Evolutionary conservation across 2,113 vertebrate genomes (phyloP), one percentile per base, ranked within the genome.

Genomic region (Psettodes erumei): DNA sequence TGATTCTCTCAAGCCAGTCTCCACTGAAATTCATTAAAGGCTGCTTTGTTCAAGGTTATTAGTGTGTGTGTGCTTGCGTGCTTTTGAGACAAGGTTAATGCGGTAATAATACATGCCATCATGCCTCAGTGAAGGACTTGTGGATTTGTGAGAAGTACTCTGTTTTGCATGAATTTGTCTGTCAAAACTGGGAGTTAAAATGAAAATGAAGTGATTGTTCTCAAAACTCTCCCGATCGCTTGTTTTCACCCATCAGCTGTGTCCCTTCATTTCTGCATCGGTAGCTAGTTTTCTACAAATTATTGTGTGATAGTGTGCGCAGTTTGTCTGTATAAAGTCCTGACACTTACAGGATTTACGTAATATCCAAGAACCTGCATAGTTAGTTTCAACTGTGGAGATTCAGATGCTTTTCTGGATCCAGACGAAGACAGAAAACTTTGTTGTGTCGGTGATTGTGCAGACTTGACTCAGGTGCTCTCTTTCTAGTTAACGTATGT

Each of bases 31-130:
- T 81, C 71, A 88, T 85, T 88, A 87, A 90, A 90, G 77, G 6
- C 77, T 66, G 71, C 87, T 90, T 91, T 89, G 88, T 91, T 89
- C 75, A 66, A 83, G 65, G 78, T 90, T 91, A 81, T 86, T 86
- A 66, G 53, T 38, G 66, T 80, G 74, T 68, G 76, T 43, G 32
- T 5, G 40, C 16, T 48, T 30, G 67, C 25, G 30, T 63, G 42
- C 61, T 50, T 43, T 64, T 1, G 3, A 68, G 75, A 8, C 16
- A 1, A 72, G 16, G 50, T 69, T 80, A 80, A 73, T 70, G 28
- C 50, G 1, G 13, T 59, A 79, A 75, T 66, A 87, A 48, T 47
- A n/a, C 51, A 68, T 43, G 30, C 64, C 76, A 61, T 23, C 30
- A 16, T 64, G 50, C 51, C 40, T 50, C 45, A 62, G 35, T 35